Evolutionary conservation across 2,113 vertebrate genomes (phyloP).

Genomic region (Ictalurus punctatus): DNA sequence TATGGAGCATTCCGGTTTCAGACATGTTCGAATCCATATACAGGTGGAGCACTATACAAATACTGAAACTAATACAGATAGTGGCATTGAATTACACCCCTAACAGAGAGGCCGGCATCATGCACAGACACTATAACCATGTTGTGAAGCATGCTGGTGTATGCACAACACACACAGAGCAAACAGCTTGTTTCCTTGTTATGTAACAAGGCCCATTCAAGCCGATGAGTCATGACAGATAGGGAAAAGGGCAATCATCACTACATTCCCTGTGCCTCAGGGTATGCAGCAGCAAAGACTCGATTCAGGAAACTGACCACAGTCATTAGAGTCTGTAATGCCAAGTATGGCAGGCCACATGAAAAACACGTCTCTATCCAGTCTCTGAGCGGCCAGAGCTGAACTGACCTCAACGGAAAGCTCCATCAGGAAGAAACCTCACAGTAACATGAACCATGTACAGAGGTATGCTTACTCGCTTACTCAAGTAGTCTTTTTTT

Average conservation of each 20-base stretch:
- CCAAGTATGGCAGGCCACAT: constrained; percentile 59
- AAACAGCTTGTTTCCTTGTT: constrained; percentile 49
- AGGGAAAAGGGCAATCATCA: constrained; percentile 6
- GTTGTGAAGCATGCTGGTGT: not conserved
- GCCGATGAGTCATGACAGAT: constrained; percentile 64
- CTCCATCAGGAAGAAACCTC: constrained; percentile 26
- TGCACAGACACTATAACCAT: not conserved
- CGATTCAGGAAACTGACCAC: constrained; percentile 53
- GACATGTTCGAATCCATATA: not conserved
- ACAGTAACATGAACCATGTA: not conserved
- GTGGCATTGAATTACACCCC: not conserved
- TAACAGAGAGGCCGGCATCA: not conserved
- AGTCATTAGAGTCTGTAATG: constrained; percentile 55
- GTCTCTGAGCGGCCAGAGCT: constrained; percentile 36
- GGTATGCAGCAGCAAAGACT: constrained; percentile 45
- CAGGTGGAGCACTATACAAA: not conserved
- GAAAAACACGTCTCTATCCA: constrained; percentile 66
- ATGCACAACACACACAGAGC: not conserved
- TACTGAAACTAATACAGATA: not conserved
- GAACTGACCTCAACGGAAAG: constrained; percentile 16
- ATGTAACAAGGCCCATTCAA: constrained; percentile 61
- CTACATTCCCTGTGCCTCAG: constrained; percentile 45
- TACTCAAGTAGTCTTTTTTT: not conserved
- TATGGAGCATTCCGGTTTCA: too few relatives aligned
- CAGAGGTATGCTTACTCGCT: not conserved